Base-by-base conservation (phyloP, 92 coral and sea anemone genomes). In the Zoanthus solanderi region DNA sequence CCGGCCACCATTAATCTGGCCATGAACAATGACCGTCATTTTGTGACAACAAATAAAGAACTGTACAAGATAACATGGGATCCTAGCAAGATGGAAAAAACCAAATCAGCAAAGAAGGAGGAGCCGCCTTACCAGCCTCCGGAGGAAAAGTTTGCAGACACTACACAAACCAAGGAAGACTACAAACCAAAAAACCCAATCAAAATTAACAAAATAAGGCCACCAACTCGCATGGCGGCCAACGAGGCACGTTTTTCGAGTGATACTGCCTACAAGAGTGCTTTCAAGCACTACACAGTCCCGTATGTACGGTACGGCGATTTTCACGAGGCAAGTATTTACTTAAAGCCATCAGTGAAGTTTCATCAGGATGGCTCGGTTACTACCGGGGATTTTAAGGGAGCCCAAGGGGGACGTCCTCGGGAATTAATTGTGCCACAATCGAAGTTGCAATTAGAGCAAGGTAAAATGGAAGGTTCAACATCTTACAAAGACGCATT, bases 291-390 rank as follows among this genome's bases (percentile, higher is more conserved):
- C 76, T 91, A 95, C 90, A 80, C 83, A 14, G 95, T 90, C n/a
- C 94, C 97, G 37, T 97, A 87, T 42, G 71, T 92, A 13, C 93
- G 86, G 46, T 96, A 96, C 85, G 98, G 99, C 7, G 99, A 95
- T 79, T 83, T 96, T 67, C 99, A 96, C 93, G 99, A 95, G 87
- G 81, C 95, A 14, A 93, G 71, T 56, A 78, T 93, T 71, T 96
- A 95, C 52, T 93, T 93, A 2, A 96, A 96, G 65, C 99, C 99
- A 7, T 83, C 89, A 18, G 91, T 87, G 31, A 96, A 95, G 92
- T 96, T 96, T 89, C 88, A 86, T 53, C 95, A 94, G 72, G 96
- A 93, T 77, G 98, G 98, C 23, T 96, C 99, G 28, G 95, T 96
- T 0, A 96, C 99, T 15, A 91, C 90, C 50, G 93, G 93, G 80